Evolutionary conservation across 2,888 invertebrate species (phyloP).

Genomic region (Drosophila sordidula): DNA sequence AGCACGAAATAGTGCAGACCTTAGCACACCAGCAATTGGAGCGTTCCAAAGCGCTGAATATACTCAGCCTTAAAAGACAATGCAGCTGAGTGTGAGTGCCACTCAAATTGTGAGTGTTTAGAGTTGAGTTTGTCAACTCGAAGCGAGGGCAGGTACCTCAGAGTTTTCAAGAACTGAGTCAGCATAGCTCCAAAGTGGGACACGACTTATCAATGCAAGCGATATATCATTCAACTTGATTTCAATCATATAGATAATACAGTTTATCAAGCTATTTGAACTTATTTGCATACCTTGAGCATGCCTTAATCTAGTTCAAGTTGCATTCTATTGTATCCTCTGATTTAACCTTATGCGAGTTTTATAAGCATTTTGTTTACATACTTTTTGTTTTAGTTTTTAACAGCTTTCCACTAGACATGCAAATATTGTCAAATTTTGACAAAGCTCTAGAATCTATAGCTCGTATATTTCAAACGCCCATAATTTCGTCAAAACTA

Average conservation of each 20-base stretch:
- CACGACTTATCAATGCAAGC: neutral
- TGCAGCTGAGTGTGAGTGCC: constrained; percentile 4
- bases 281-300: too few species aligned
- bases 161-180: too few species aligned
- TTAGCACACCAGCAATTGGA: constrained; percentile 31
- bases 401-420: too few species aligned
- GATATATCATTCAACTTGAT: neutral
- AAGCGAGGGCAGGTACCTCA: constrained; percentile 23
- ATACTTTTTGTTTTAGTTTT: too few species aligned
- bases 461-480: too few species aligned
- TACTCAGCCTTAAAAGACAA: constrained; percentile 4
- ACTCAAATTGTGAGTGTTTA: constrained; percentile 8
- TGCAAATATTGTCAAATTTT: too few species aligned
- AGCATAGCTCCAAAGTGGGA: neutral
- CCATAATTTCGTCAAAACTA: too few species aligned
- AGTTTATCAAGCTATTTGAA: neutral
- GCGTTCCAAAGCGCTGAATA: constrained; percentile 29
- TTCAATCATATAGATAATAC: neutral
- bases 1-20: constrained; percentile 49
- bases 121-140: constrained; percentile 19
- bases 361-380: too few species aligned
- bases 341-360: too few species aligned
- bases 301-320: too few species aligned
- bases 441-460: too few species aligned
- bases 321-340: neutral